Evolutionary conservation across 2,888 invertebrate species (phyloP).

Genomic region (Gasteruption jaculator): DNA sequence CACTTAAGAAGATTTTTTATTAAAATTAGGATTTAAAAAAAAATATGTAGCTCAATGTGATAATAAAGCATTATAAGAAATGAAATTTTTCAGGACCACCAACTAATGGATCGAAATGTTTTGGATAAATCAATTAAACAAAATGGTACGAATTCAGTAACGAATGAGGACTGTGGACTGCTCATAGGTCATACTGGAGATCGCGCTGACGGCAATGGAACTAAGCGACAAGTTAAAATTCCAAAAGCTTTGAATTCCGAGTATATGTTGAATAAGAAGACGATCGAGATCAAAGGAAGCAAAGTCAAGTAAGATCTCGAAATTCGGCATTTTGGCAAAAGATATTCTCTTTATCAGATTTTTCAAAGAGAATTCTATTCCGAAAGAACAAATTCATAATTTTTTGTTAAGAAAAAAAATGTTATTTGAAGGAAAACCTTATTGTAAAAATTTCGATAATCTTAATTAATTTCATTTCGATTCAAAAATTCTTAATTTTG

Average conservation of each 20-base stretch:
- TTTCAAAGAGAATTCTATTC: too few relatives aligned
- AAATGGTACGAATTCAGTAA: too few relatives aligned
- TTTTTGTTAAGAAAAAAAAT: too few relatives aligned
- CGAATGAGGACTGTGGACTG: conserved; percentile 20
- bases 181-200: conserved; percentile 17
- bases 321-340: too few relatives aligned
- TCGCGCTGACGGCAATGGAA: conserved; percentile 17
- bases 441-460: too few relatives aligned
- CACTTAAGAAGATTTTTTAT: conserved; percentile 2
- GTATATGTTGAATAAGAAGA: conserved; percentile 31
- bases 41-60: background rate
- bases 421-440: too few relatives aligned
- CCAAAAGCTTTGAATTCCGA: conserved; percentile 28
- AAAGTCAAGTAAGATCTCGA: conserved; percentile 36
- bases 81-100: conserved; percentile 32
- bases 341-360: too few relatives aligned
- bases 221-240: conserved; percentile 27
- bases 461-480: too few relatives aligned
- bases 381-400: too few relatives aligned
- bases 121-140: conserved; percentile 25
- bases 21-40: conserved; percentile 6
- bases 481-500: too few relatives aligned
- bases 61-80: conserved; percentile 4
- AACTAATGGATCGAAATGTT: conserved; percentile 32
- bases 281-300: conserved; percentile 33